Base-by-base conservation (phyloP, 2,113 vertebrate species). In the Morone saxatilis region DNA sequence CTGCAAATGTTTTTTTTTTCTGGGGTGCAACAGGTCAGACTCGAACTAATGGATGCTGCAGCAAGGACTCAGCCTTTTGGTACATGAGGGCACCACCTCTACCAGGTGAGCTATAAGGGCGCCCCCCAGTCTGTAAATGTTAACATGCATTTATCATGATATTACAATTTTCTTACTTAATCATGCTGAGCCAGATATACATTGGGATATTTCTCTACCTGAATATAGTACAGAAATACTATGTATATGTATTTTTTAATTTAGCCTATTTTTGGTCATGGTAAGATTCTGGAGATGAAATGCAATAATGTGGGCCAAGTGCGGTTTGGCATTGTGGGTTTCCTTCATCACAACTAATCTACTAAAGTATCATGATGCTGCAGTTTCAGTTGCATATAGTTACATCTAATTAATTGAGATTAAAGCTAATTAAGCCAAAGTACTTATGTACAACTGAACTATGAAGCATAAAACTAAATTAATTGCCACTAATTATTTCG, bases 1-100 rank as follows among this genome's bases (percentile, higher is more conserved):
- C 19, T 60, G 47, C 20, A 76, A 80, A 80, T 38, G 51, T 19
- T 75, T 31, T 31, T 31, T 31, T 31, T 31, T 31, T 31, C 31
- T 31, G 31, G 31, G 31, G 31, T 31, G 31, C 31, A 31, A 31
- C 31, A 31, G 31, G 31, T 31, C 31, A 31, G 31, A 31, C 31
- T 31, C 31, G 3, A 31, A 31, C 1, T 31, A 31, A 31, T 31
- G 31, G 31, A 31, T 31, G 31, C 31, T 31, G 31, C 31, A 31
- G 31, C 31, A 31, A 31, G 31, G 31, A 31, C 31, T 31, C 31
- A 2, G 31, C 31, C 31, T 31, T 31, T 31, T 3, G 31, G 31
- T 31, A 31, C 31, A 31, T 25, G 31, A 31, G 31, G 31, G 31
- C 31, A 31, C 31, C 3, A 31, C 31, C 31, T 31, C 31, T 31